Evolutionary conservation across 2,888 invertebrate species (phyloP).

Genomic region (Eretmocerus hayati): DNA sequence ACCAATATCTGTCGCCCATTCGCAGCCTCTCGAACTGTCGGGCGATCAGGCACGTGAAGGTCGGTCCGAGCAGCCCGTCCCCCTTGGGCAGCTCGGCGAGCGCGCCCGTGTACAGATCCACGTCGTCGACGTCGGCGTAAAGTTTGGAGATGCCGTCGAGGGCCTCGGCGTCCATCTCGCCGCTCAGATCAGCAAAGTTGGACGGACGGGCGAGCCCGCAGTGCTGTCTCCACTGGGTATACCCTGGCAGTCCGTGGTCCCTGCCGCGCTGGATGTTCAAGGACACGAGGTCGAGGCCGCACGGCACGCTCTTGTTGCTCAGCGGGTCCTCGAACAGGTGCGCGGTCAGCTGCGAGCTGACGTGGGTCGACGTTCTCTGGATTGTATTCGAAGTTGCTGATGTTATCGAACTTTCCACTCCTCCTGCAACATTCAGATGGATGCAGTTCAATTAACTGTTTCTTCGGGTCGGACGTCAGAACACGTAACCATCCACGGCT

Average conservation of each 20-base stretch:
- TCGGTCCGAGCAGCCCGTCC: slow-evolving; percentile 74
- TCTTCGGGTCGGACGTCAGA: no score
- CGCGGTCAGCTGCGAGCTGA: slow-evolving; percentile 54
- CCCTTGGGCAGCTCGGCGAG: slow-evolving; percentile 68
- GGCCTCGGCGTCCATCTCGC: slow-evolving; percentile 60
- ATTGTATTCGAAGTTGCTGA: slow-evolving; percentile 52
- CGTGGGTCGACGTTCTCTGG: slow-evolving; percentile 42
- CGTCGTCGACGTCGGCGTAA: slow-evolving; percentile 72
- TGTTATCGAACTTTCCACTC: slow-evolving; percentile 57
- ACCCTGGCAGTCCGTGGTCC: slow-evolving; percentile 79
- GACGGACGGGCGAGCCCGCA: slow-evolving; percentile 62
- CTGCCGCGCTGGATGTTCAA: slow-evolving; percentile 83
- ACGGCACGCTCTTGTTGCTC: slow-evolving; percentile 46
- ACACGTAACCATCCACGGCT: no score
- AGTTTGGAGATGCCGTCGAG: slow-evolving; percentile 57
- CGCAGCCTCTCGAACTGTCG: slow-evolving; percentile 80
- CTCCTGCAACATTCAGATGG: slow-evolving; percentile 50
- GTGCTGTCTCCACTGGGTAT: slow-evolving; percentile 67
- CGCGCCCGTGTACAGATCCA: slow-evolving; percentile 84
- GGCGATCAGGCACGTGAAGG: slow-evolving; percentile 74
- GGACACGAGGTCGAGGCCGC: slow-evolving; percentile 78
- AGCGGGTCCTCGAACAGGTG: slow-evolving; percentile 56
- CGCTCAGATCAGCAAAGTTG: slow-evolving; percentile 59
- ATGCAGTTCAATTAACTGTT: no score
- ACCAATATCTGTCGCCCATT: slow-evolving; percentile 82